These are phyloP conservation scores for Scolopax mira DNA, from an alignment of 2,113 vertebrate species.

Conservation along the genomic window DNA sequence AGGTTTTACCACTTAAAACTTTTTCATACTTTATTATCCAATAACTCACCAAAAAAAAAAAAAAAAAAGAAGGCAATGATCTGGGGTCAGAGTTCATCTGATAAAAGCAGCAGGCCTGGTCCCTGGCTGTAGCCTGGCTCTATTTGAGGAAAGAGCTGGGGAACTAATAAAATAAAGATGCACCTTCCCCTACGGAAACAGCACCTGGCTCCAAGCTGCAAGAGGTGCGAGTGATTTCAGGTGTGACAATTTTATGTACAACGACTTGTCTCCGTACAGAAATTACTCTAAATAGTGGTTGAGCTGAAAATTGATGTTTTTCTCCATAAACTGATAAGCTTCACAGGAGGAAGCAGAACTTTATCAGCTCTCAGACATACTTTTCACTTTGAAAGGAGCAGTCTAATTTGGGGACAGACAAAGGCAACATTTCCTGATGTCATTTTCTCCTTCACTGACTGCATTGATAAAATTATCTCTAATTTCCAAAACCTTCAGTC, in stretches of 20 bases:
- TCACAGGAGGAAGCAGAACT: not conserved
- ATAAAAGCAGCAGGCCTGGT: not conserved
- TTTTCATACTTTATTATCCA: not conserved
- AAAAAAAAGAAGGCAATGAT: not conserved
- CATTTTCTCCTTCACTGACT: conserved; percentile 34
- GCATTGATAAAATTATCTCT: conserved; percentile 30
- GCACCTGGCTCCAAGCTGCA: not conserved
- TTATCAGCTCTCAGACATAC: conserved; percentile 15
- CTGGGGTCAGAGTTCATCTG: not conserved
- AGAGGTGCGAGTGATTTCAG: not conserved
- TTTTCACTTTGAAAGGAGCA: not conserved
- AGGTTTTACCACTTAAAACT: not conserved
- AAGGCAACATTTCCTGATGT: not conserved
- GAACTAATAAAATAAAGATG: not conserved
- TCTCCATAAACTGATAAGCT: not conserved
- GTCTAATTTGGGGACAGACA: not conserved
- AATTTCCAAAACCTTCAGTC: not conserved
- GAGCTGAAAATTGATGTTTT: not conserved
- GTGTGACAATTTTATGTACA: not conserved
- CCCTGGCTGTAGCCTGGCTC: too few species aligned
- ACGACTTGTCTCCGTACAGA: not conserved
- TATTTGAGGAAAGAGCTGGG: not conserved
- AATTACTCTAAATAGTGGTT: not conserved
- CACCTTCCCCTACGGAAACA: not conserved
- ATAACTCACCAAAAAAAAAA: not conserved